Base-by-base conservation (phyloP, 2,888 invertebrate genomes). In the Plutella xylostella region DNA sequence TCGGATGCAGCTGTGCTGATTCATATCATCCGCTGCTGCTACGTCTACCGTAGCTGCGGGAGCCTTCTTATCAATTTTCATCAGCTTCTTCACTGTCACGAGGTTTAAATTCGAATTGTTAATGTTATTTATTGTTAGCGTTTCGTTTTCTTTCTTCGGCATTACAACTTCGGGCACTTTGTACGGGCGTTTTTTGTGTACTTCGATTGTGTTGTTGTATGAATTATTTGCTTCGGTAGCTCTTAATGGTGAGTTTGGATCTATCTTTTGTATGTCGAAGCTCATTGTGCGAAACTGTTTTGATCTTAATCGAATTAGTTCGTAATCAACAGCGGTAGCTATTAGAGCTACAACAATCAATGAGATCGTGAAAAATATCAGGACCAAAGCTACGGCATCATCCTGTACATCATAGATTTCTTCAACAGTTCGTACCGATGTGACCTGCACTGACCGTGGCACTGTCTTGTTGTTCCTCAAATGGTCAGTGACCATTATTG, bases 311-410 rank as follows among this genome's bases (percentile, higher is more conserved):
- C 65, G 72, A 1, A 76, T 48, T 17, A 73, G 42, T 40, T 74
- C 68, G 4, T 82, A 55, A 52, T 87, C 87, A 31, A 85, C 64
- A 3, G 72, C 42, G 0, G 86, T 86, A 1, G 86, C 86, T 21
- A 72, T 53, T 3, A 75, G 48, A 0, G 73, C 64, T 15, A 85
- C 48, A 1, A 71, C 33, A 0, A 68, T 33, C 0, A 83, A 61
- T 6, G 75, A 38, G 15, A 65, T 38, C 0, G 72, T 70, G 4
- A 78, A 48, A 4, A 61, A 50, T 39, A 78, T 60, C 2, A 80
- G 46, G 9, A 67, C 20, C 1, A 82, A 60, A 0, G 72, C 73
- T n/a, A 63, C 68, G 0, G 58, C 51, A 46, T 85, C 82, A 3
- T 54, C 53, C 45, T 52, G 60, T 0, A 77, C 45, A 30, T 67